A percentile compares a stretch with the other conserved stretches of the same genome.
These are phyloP conservation scores for Chaetodon trifascialis DNA, from an alignment of 2,113 vertebrate genomes.

Conservation along the genomic window DNA sequence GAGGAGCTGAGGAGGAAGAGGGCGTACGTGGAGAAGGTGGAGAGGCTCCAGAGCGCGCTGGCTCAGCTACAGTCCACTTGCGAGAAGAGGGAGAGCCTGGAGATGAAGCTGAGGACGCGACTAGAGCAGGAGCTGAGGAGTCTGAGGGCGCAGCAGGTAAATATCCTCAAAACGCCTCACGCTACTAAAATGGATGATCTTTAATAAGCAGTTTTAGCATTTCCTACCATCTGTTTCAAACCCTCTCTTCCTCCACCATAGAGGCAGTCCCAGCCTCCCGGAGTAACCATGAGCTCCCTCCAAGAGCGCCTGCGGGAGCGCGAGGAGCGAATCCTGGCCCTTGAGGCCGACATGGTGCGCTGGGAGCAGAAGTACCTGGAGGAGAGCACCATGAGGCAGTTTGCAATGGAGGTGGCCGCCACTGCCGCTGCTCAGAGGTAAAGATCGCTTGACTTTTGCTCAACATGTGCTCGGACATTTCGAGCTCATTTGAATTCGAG, in stretches of 20 bases:
- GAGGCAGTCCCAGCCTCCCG: slow-evolving; percentile 85
- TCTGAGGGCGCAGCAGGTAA: slow-evolving; percentile 95
- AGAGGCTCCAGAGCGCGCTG: slow-evolving; percentile 94
- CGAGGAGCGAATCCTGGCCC: slow-evolving; percentile 94
- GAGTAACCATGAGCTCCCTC: slow-evolving; percentile 86
- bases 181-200: neutral
- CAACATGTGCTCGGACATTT: neutral
- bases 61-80: slow-evolving; percentile 97
- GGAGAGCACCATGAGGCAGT: slow-evolving; percentile 98
- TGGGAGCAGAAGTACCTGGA: slow-evolving; percentile 99
- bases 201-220: too few relatives aligned
- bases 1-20: slow-evolving; percentile 94
- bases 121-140: slow-evolving; percentile 97
- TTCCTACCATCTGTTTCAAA: neutral
- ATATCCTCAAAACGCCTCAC: neutral
- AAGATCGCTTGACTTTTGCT: neutral
- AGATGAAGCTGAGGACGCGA: slow-evolving; percentile 92
- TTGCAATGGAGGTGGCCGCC: slow-evolving; percentile 97
- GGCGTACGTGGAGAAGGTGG: slow-evolving; percentile 97
- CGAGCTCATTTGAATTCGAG: neutral
- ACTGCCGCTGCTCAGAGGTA: slow-evolving; percentile 94
- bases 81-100: slow-evolving; percentile 95
- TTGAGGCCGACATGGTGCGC: slow-evolving; percentile 98
- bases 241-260: slow-evolving; percentile 60
- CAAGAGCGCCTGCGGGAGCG: slow-evolving; percentile 94